Percentiles rank a stretch among this genome's conserved stretches.
Evolutionary conservation across 2,888 invertebrate genomes (phyloP).

Genomic region (Parthenolecanium corni): DNA sequence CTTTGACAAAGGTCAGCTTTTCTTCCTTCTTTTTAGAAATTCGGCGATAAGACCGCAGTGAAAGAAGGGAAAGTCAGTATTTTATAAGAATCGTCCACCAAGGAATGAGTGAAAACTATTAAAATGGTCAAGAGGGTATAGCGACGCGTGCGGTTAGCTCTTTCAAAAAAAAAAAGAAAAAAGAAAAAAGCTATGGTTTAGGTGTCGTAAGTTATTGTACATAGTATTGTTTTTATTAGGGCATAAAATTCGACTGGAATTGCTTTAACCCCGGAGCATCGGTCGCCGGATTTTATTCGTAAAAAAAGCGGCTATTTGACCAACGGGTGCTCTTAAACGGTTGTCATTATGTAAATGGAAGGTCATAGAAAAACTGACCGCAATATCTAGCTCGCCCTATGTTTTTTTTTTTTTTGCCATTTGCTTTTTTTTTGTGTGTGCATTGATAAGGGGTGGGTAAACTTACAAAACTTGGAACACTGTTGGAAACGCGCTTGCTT

Average conservation of each 20-base stretch:
- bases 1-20: not conserved
- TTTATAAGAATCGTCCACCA: constrained; percentile 4
- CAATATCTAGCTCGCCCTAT: constrained; percentile 9
- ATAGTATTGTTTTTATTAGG: constrained; percentile 28
- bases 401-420: not conserved
- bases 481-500: no score
- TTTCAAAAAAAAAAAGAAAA: no score
- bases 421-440: no score
- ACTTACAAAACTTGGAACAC: not conserved
- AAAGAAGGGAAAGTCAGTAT: not conserved
- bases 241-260: constrained; percentile 27
- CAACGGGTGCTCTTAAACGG: constrained; percentile 28
- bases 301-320: constrained; percentile 27
- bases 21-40: constrained; percentile 16
- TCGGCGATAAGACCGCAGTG: constrained; percentile 20
- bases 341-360: constrained; percentile 27
- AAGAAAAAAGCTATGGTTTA: not conserved
- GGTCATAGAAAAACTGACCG: constrained; percentile 21
- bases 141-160: not conserved
- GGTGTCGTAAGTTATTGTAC: constrained; percentile 28
- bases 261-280: constrained; percentile 26
- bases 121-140: not conserved
- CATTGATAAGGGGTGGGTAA: not conserved
- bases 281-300: constrained; percentile 21
- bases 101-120: constrained; percentile 7